These are phyloP conservation scores for Synanthedon vespiformis DNA, from an alignment of 2,888 invertebrate species.

Conservation along the genomic window DNA sequence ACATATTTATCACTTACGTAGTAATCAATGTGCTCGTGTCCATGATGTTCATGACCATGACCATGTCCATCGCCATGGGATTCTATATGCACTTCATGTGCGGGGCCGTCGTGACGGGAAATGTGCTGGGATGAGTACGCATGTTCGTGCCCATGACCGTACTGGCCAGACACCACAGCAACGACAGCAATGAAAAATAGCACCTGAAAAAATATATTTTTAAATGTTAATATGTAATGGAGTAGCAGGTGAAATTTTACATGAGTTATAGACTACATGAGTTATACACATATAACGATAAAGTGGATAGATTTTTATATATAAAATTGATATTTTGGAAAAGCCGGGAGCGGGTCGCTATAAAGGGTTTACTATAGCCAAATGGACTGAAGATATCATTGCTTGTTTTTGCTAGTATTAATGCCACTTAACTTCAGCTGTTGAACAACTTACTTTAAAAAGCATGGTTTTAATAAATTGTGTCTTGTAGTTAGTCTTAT, in stretches of 20 bases:
- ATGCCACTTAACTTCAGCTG: too few relatives aligned
- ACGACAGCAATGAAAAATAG: slow-evolving; percentile 7
- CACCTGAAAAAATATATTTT: slow-evolving; percentile 1
- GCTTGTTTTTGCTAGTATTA: too few relatives aligned
- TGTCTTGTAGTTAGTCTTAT: too few relatives aligned
- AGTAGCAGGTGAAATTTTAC: too few relatives aligned
- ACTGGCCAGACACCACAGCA: slow-evolving; percentile 2
- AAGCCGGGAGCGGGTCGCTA: too few relatives aligned
- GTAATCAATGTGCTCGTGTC: slow-evolving; percentile 7
- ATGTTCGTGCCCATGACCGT: slow-evolving; percentile 27
- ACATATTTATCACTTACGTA: slow-evolving; percentile 4
- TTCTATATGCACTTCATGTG: slow-evolving; percentile 5
- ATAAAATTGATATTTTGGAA: too few relatives aligned
- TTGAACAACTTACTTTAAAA: not conserved
- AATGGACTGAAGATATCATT: too few relatives aligned
- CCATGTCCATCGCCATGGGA: slow-evolving; percentile 22
- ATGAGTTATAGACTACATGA: not conserved
- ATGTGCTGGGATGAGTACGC: slow-evolving; percentile 24
- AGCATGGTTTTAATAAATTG: not conserved
- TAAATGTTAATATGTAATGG: too few relatives aligned
- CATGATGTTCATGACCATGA: not conserved
- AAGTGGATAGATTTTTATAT: too few relatives aligned
- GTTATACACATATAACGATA: too few relatives aligned
- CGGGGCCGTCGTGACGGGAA: slow-evolving; percentile 20
- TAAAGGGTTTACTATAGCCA: too few relatives aligned